phyloP scores from a whole-genome alignment of 2,113 vertebrate genomes.

The Craseonycteris thonglongyai region DNA sequence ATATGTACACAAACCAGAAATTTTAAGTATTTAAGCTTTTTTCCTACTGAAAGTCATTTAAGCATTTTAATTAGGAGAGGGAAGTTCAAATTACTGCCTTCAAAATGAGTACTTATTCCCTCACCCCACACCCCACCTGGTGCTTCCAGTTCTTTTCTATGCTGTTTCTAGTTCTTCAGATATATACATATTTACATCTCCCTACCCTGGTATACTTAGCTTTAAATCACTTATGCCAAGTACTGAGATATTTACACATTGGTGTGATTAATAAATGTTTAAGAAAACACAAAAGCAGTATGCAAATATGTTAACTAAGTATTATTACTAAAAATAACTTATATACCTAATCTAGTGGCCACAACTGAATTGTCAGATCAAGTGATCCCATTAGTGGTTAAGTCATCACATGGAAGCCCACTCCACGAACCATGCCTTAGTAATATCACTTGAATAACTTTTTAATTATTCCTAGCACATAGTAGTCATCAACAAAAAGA shows the following conservation, averaged over 20 bases:
- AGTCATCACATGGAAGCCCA: not conserved
- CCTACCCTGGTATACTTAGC: not conserved
- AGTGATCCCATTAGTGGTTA: not conserved
- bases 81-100: not conserved
- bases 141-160: not conserved
- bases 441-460: not conserved
- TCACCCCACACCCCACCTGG: accelerated
- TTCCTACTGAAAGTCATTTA: not conserved
- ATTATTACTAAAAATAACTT: not conserved
- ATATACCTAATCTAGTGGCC: not conserved
- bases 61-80: not conserved
- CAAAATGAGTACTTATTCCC: not conserved
- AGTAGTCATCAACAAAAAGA: not conserved
- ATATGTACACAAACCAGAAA: not conserved
- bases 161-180: not conserved
- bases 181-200: not conserved
- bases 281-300: not conserved
- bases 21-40: not conserved
- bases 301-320: not conserved
- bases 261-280: not conserved
- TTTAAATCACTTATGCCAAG: not conserved
- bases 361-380: not conserved
- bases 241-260: not conserved
- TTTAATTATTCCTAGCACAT: not conserved
- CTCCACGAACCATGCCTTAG: not conserved